A percentile compares a stretch with the other conserved stretches of the same genome.
These are phyloP conservation scores for Rhingia rostrata DNA, from an alignment of 2,888 invertebrate species.

Conservation along the genomic window DNA sequence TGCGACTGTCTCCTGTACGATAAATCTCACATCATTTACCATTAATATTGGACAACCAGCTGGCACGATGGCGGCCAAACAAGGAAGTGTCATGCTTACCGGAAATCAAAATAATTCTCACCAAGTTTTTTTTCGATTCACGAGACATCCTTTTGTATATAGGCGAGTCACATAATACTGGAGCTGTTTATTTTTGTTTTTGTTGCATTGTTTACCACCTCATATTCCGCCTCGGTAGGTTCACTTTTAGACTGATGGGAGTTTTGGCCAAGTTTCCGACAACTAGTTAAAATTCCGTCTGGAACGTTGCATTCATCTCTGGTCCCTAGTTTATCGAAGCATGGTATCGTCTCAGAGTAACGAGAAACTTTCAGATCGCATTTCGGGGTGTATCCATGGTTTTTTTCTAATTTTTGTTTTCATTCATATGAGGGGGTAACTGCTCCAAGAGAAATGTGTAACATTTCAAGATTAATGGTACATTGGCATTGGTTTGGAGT, in stretches of 20 bases:
- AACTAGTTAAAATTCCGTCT: neutral
- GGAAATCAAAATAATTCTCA: slow-evolving; percentile 65
- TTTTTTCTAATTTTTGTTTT: neutral
- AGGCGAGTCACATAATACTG: slow-evolving; percentile 1
- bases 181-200: slow-evolving; percentile 40
- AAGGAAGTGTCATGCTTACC: slow-evolving; percentile 47
- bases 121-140: slow-evolving; percentile 37
- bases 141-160: slow-evolving; percentile 3
- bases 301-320: neutral
- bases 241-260: slow-evolving; percentile 3
- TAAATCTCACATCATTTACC: slow-evolving; percentile 56
- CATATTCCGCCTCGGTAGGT: slow-evolving; percentile 20
- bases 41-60: slow-evolving; percentile 31
- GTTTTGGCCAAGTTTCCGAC: neutral
- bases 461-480: slow-evolving; percentile 64
- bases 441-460: slow-evolving; percentile 49
- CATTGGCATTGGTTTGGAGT: slow-evolving; percentile 39
- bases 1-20: slow-evolving; percentile 1
- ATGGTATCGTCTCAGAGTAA: slow-evolving; percentile 11
- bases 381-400: neutral
- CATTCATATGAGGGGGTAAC: neutral
- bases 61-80: slow-evolving; percentile 27
- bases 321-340: slow-evolving; percentile 8
- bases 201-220: slow-evolving; percentile 3
- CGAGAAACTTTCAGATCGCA: slow-evolving; percentile 1